These are phyloP conservation scores for Yponomeuta sedellus DNA, from an alignment of 2,888 invertebrate species.

Conservation along the genomic window DNA sequence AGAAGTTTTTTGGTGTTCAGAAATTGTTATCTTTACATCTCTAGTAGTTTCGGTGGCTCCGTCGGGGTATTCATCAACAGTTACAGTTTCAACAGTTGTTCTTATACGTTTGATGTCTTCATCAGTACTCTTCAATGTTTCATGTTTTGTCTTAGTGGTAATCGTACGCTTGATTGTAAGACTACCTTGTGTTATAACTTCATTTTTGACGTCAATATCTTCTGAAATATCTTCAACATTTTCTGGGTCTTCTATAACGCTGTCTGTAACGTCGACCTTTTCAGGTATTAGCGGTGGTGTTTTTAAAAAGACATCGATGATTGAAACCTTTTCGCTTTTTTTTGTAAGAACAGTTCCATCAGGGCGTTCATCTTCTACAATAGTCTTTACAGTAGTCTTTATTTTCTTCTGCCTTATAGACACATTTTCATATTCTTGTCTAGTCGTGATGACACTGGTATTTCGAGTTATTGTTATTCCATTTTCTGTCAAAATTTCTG, in stretches of 20 bases:
- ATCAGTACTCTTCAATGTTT: conserved; percentile 68
- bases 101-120: conserved; percentile 73
- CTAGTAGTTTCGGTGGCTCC: conserved; percentile 75
- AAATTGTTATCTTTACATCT: conserved; percentile 71
- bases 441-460: conserved; percentile 50
- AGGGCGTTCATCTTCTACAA: conserved; percentile 58
- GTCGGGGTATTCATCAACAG: conserved; percentile 66
- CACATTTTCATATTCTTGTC: conserved; percentile 52
- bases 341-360: conserved; percentile 61
- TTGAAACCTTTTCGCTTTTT: conserved; percentile 60
- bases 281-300: conserved; percentile 31
- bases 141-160: conserved; percentile 64
- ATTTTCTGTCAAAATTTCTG: conserved; percentile 44
- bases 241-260: conserved; percentile 49
- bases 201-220: conserved; percentile 58
- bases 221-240: conserved; percentile 57
- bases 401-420: conserved; percentile 45
- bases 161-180: conserved; percentile 55
- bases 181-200: conserved; percentile 50
- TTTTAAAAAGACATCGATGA: conserved; percentile 50
- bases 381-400: conserved; percentile 49
- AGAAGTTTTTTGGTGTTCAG: conserved; percentile 67
- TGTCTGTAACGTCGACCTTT: conserved; percentile 34
- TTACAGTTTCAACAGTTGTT: conserved; percentile 73
- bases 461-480: conserved; percentile 47